Evolutionary conservation across 1,140 invertebrate genomes (phyloP).

Genomic region (Lethocerus indicus): DNA sequence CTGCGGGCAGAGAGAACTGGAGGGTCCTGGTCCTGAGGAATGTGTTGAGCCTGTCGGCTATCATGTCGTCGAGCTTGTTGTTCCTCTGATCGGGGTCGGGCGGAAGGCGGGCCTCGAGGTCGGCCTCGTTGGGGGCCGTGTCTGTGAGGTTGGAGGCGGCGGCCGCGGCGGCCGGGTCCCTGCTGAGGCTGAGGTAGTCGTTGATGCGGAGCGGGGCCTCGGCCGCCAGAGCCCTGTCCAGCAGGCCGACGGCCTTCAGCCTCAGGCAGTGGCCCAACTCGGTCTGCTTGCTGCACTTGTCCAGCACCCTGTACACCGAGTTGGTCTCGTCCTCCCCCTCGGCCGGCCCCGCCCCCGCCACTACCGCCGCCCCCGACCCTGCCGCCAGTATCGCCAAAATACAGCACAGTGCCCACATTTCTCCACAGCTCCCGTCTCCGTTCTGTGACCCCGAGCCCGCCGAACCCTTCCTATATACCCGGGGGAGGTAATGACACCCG

Average conservation of each 20-base stretch:
- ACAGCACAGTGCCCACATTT: too few relatives aligned
- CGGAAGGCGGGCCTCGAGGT: slow-evolving; percentile 49
- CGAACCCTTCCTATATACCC: too few relatives aligned
- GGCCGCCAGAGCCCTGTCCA: slow-evolving; percentile 45
- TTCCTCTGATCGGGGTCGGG: slow-evolving; percentile 1
- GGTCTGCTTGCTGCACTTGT: slow-evolving; percentile 39
- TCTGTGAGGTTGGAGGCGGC: slow-evolving; percentile 20
- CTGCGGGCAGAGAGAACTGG: slow-evolving; percentile 3
- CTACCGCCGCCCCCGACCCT: too few relatives aligned
- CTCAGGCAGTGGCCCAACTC: slow-evolving; percentile 57
- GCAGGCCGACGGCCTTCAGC: slow-evolving; percentile 48
- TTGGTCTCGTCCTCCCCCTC: not conserved
- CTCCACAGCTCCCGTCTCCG: too few relatives aligned
- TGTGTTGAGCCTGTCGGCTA: slow-evolving; percentile 4
- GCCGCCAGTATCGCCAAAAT: too few relatives aligned
- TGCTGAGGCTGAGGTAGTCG: slow-evolving; percentile 48
- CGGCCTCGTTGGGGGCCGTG: slow-evolving; percentile 26
- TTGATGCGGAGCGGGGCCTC: slow-evolving; percentile 38
- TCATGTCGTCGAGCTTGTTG: slow-evolving; percentile 5
- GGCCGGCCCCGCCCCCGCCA: not conserved
- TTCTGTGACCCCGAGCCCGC: too few relatives aligned
- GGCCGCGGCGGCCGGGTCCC: slow-evolving; percentile 35
- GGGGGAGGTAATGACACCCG: too few relatives aligned
- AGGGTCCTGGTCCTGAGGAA: slow-evolving; percentile 7
- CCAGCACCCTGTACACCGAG: slow-evolving; percentile 42